Percentiles rank a stretch among this genome's conserved stretches.
Evolutionary conservation across 1,140 invertebrate genomes (phyloP).

Genomic region (Halesus radiatus): DNA sequence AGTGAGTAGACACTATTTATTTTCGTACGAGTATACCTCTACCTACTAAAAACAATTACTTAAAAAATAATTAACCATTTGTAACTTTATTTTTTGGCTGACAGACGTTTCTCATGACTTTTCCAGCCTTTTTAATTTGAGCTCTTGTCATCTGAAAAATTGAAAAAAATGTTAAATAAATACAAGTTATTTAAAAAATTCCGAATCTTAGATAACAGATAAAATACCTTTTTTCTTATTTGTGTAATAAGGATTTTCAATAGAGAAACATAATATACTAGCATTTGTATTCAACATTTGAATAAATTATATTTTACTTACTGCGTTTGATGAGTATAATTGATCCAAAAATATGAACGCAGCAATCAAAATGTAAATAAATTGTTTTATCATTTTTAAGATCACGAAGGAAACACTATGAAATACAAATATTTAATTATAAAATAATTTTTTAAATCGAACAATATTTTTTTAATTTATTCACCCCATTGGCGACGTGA

Average conservation of each 20-base stretch:
- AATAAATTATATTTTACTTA: conserved; percentile 3
- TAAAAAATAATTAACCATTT: conserved; percentile 59
- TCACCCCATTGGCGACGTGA: not conserved
- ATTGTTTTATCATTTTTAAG: not conserved
- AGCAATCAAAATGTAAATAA: not conserved
- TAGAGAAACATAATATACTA: too few species aligned
- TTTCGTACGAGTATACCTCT: too few species aligned
- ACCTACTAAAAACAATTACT: too few species aligned
- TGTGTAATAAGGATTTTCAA: too few species aligned
- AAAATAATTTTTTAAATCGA: not conserved
- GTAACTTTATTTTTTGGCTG: conserved; percentile 62
- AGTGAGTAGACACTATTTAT: too few species aligned
- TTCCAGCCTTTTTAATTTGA: conserved; percentile 61
- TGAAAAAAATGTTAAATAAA: not conserved
- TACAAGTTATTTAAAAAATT: too few species aligned
- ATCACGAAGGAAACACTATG: not conserved
- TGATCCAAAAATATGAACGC: not conserved
- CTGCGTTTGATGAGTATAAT: conserved; percentile 2
- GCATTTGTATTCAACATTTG: too few species aligned
- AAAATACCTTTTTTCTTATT: too few species aligned
- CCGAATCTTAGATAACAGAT: not conserved
- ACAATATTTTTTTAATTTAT: not conserved
- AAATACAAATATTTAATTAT: not conserved
- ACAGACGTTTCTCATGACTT: conserved; percentile 62
- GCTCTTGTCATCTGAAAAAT: conserved; percentile 61